A percentile compares a stretch with the other conserved stretches of the same genome.
These are phyloP conservation scores for Caenorhabditis zanzibari DNA, from an alignment of 2,888 invertebrate species.

Conservation along the genomic window DNA sequence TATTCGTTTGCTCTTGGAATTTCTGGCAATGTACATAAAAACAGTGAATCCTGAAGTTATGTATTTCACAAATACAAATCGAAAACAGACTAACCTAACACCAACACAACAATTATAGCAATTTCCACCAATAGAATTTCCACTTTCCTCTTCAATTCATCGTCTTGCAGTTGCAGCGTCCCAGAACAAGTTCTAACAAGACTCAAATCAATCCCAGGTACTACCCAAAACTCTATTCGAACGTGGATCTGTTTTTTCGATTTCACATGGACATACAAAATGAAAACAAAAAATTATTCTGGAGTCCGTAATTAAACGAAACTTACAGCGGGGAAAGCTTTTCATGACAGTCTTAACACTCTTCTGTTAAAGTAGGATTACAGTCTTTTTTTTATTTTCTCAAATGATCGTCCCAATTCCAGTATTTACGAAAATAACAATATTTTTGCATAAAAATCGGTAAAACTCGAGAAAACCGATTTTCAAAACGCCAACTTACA, in stretches of 20 bases:
- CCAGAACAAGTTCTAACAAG: constrained; percentile 6
- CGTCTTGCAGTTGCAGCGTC: neutral
- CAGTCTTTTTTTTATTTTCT: no score
- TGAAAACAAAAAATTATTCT: neutral
- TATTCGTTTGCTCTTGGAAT: no score
- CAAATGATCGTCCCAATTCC: no score
- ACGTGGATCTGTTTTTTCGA: neutral
- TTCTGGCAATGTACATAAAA: no score
- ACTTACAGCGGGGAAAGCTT: constrained; percentile 1
- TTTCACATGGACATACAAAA: constrained; percentile 4
- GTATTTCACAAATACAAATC: neutral
- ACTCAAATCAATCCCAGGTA: constrained; percentile 26
- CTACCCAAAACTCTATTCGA: constrained; percentile 16
- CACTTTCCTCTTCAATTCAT: neutral
- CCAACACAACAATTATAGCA: neutral
- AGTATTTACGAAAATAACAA: no score
- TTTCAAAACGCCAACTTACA: no score
- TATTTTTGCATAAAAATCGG: no score
- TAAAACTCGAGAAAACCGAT: no score
- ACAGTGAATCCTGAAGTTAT: no score
- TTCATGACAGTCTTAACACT: neutral
- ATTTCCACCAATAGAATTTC: neutral
- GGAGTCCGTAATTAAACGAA: neutral
- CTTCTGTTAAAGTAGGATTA: no score
- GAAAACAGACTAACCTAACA: constrained; percentile 11